Percentiles rank a stretch among this genome's conserved stretches.
Conservation (phyloP, 2,113 vertebrate species). For the Rhinoderma darwinii region DNA sequence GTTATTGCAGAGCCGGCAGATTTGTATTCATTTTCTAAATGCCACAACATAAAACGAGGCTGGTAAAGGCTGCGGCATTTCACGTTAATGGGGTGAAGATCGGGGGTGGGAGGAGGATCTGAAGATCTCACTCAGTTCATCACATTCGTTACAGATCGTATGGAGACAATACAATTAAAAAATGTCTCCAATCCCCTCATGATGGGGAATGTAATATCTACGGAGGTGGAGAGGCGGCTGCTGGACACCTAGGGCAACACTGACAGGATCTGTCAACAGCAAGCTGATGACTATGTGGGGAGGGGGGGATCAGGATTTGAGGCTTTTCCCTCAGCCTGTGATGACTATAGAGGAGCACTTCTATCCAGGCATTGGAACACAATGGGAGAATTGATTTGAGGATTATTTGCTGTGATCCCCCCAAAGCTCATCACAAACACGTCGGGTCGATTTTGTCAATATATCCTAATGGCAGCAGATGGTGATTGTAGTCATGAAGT, state of each 20-base stretch:
- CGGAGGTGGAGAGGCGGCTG: background rate
- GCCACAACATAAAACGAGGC: constrained; percentile 15
- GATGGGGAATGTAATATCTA: background rate
- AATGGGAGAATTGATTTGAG: no score
- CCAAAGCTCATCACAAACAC: no score
- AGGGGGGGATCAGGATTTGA: background rate
- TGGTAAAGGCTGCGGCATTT: background rate
- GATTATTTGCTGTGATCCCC: background rate
- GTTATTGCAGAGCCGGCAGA: background rate
- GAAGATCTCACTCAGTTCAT: background rate
- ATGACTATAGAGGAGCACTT: no score
- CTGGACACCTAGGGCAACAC: background rate
- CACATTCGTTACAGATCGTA: background rate
- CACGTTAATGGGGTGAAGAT: constrained; percentile 10
- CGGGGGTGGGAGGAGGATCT: background rate
- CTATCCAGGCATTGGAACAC: no score
- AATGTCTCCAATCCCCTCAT: background rate
- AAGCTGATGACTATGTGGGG: background rate
- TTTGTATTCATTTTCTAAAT: constrained; percentile 45
- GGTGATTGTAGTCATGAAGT: no score
- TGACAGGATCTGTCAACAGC: background rate
- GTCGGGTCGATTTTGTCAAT: no score
- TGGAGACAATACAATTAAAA: background rate
- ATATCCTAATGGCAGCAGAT: no score
- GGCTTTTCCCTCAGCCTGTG: no score